Base-by-base conservation (phyloP, 2,113 vertebrate species). In the Gopherus flavomarginatus region DNA sequence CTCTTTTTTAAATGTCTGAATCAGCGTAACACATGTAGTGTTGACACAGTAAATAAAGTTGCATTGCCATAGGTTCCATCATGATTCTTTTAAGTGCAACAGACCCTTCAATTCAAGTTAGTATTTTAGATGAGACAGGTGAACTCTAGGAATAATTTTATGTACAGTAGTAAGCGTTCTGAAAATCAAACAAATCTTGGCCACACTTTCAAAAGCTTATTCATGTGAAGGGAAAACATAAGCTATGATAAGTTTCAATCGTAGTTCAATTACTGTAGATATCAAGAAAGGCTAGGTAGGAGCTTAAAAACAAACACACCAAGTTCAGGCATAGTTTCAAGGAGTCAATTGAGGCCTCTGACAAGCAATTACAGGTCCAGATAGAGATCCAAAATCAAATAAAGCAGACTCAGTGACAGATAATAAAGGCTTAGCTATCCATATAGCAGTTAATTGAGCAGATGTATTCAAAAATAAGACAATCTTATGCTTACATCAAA, bases 391-490 rank as follows among this genome's bases (percentile, higher is more conserved):
- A 93, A 97, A 97, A 96, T 96, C 87, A 94, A 95, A 90, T 95
- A 97, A 92, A 90, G 22, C 53, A 59, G 78, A 86, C 7, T 78
- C 35, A 80, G 16, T 19, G n/a, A 35, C 5, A 81, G 79, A 85
- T 85, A 87, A 86, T 56, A 93, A 90, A 94, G 53, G 31, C 11
- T 96, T 96, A 92, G 59, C 72, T 95, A 89, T 92, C 17, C 26
- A 94, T 90, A 86, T 22, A 95, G 3, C 75, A 93, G n/a, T 21
- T 97, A 93, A 97, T 95, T 97, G 94, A 49, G 13, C 53, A 97
- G 65, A 90, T 81, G 8, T 62, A 91, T 95, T 90, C 47, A 82
- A 96, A 94, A 96, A 94, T 62, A 96, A 96, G 26, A 49, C 44
- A 95, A 94, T 86, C 31, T 96, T 83, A 84, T 90, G 72, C 59